Evolutionary conservation across 2,797 vertebrate species (phyloP), one percentile per base, ranked within the genome.

Genomic region (Sebastes alutus): DNA sequence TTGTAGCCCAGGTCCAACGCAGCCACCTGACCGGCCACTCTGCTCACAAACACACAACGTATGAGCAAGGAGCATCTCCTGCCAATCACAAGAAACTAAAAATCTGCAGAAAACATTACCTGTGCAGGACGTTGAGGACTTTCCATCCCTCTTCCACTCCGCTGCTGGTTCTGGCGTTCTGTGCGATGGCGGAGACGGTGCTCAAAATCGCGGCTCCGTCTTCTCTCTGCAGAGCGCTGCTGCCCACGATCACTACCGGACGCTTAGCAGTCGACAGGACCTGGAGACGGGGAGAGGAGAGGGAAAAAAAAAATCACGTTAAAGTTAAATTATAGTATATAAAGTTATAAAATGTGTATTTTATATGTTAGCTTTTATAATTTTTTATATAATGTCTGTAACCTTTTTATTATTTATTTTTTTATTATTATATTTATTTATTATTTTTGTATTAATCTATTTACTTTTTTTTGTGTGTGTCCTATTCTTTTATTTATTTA

Each of bases 1-100:
- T 98, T 98, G 95, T 98, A 99, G 66, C 99, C 99, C 71, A 99
- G 94, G 86, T 99, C 99, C 91, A 99, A 92, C 16, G 98, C 98
- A 88, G 99, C 98, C 11, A 99, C 99, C 86, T 99, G 99, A 93
- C 97, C 98, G 88, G 99, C 98, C 92, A 98, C 96, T 91, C 98
- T 99, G 93, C 10, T 83, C 82, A 89, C 59, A 91, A 0, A 29
- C n/a, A 67, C 55, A 80, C 25, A 72, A 30, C 63, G 5, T 8
- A 79, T 58, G n/a, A 85, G 42, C 27, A 49, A 2, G 30, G 18
- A 54, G 13, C 35, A 38, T 38, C 35, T 38, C 13, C 35, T 38
- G 35, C 13, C 35, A 38, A 46, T 46, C 42, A 46, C 42, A 46
- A 3, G 14, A 16, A 6, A 42, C 14, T 13, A 8, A 18, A 52